A percentile compares a stretch with the other conserved stretches of the same genome.
Conservation (phyloP, 2,888 invertebrate genomes). For the Drosophila monieri region DNA sequence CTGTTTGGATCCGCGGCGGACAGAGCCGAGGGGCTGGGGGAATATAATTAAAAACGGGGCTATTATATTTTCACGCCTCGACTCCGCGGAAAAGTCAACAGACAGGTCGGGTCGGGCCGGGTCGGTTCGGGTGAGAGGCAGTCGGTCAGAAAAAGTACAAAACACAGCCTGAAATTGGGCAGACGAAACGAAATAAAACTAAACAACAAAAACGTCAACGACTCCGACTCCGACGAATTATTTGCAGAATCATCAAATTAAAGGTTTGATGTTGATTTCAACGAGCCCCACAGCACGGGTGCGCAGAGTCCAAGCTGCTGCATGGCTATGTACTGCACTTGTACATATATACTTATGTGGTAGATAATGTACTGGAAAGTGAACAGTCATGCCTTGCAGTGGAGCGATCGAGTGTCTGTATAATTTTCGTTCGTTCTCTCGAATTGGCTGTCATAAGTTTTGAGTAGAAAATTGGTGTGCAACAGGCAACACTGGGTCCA, state of each 20-base stretch:
- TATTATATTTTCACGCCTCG: conserved; percentile 80
- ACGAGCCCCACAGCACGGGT: conserved; percentile 59
- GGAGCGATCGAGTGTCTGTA: conserved; percentile 66
- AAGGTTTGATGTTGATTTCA: conserved; percentile 81
- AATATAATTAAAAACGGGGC: conserved; percentile 73
- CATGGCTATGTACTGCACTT: too few relatives aligned
- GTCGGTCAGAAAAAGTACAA: neutral
- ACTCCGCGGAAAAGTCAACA: conserved; percentile 66
- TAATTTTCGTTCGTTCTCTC: conserved; percentile 80
- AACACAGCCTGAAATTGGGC: neutral
- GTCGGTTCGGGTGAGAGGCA: neutral
- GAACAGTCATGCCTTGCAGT: conserved; percentile 45
- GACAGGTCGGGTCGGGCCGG: neutral
- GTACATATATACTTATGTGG: conserved; percentile 1
- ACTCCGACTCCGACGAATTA: conserved; percentile 64
- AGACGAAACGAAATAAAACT: conserved; percentile 2
- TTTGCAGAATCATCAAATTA: conserved; percentile 81
- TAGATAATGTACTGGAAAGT: conserved; percentile 19
- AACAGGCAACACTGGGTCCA: conserved; percentile 54
- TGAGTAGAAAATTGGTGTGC: conserved; percentile 81
- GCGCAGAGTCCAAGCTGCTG: conserved; percentile 46
- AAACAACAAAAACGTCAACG: conserved; percentile 68
- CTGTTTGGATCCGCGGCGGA: conserved; percentile 9
- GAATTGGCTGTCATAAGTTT: conserved; percentile 81
- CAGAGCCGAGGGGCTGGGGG: conserved; percentile 1